Base-by-base conservation (phyloP, 2,888 invertebrate species). In the Drosophila basisetae region DNA sequence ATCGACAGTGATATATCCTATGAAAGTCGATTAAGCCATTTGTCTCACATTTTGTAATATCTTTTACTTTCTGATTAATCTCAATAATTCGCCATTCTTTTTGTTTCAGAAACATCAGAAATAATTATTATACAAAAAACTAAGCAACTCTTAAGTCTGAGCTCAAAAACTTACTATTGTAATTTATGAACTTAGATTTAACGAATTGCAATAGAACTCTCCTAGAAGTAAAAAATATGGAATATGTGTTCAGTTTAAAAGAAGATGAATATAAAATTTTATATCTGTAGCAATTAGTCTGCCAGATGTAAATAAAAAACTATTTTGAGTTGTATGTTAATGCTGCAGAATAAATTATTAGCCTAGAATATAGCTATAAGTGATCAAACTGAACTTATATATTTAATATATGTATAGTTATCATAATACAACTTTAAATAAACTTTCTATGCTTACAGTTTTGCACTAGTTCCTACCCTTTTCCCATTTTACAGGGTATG, bases 401-500 rank as follows among this genome's bases (percentile, higher is more conserved):
- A 47, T 28, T 10, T 50, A 22, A n/a, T 7, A 22, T 16, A 16
- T 53, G n/a, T 7, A 16, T 16, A 33, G 0, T 4, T 4, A 22
- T 43, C 6, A 4, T 22, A 47, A 7, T 47, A 13, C 3, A 43
- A 47, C 7, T 47, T 47, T 9, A 25, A 16, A 7, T 7, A 25
- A 2, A 22, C 2, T 7, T 25, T 13, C 25, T 4, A 2, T 16
- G 13, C 7, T 2, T 22, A 22, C 16, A 16, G 25, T 1, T 25
- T 16, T 16, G 2, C 9, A 2, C 41, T 2, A 16, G 2, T 4
- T 4, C 11, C 13, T 35, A 2, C 25, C 11, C 50, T 9, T 16
- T n/a, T 13, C 10, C 0, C 9, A 18, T 25, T 16, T 9, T 37
- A 54, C 10, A 50, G 61, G 53, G 76, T 68, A 70, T 75, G 53